These are phyloP conservation scores for Penelope pileata DNA, from an alignment of 2,113 vertebrate species.

Conservation along the genomic window DNA sequence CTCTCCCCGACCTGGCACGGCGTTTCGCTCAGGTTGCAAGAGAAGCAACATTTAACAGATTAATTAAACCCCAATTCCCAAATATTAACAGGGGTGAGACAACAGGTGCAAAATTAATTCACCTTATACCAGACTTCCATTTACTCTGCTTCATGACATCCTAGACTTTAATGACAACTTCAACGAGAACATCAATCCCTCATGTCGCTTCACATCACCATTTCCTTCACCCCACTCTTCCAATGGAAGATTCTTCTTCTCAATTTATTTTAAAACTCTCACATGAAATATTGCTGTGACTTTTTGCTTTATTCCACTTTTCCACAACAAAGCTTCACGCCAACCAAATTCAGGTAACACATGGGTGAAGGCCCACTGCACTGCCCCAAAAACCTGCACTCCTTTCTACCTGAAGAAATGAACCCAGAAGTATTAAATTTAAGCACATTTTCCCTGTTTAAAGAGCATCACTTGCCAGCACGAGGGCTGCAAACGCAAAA, in stretches of 20 bases:
- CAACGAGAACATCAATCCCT: background rate
- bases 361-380: background rate
- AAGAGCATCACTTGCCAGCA: background rate
- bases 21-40: background rate
- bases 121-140: background rate
- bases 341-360: background rate
- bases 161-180: background rate
- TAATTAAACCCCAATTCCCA: background rate
- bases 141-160: background rate
- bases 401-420: background rate
- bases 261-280: too few relatives aligned
- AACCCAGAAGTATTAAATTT: background rate
- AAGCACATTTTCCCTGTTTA: background rate
- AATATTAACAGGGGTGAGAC: background rate
- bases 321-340: background rate
- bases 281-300: background rate
- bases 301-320: background rate
- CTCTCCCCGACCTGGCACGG: rapidly evolving
- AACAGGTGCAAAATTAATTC: background rate
- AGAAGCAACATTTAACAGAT: background rate
- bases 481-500: rapidly evolving
- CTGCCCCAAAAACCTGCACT: background rate
- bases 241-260: rapidly evolving
- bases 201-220: background rate
- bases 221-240: background rate